Base-by-base conservation (phyloP, 2,797 vertebrate species). In the Spinibarbus caldwelli region DNA sequence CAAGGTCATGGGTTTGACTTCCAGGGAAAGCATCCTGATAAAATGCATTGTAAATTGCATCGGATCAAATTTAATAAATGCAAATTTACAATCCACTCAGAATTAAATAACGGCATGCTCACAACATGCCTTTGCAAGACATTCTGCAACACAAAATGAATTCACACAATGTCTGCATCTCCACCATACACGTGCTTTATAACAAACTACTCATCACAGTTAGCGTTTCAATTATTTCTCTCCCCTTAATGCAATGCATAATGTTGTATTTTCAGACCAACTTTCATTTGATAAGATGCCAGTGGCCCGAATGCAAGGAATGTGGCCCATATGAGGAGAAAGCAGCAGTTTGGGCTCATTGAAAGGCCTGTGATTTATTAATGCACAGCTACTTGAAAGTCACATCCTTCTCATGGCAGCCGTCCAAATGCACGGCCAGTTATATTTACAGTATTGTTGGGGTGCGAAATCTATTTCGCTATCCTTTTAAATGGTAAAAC, bases 281-380 rank as follows among this genome's bases (percentile, higher is more conserved):
- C 94, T 92, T 94, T 92, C 94, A 93, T 95, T 94, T 94, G 93
- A 93, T 93, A 94, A 92, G 94, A 94, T 83, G 92, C 89, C 89
- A 87, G 87, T 83, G 62, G 87, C 90, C 90, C 88, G 59, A 67
- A 36, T 5, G 71, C 47, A n/a, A 15, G 72, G 29, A 68, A 52
- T 4, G 64, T 36, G 2, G 38, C 31, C 47, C 71, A 23, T 21
- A 23, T 19, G 34, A 90, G 82, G 85, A 89, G 86, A 87, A 82
- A 91, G 85, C 86, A n/a, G 59, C 21, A n/a, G 26, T 82, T 86
- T 54, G 49, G 38, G 47, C 29, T 87, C 86, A 90, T 91, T 90
- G 89, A 93, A 92, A 91, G 89, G 62, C 78, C 57, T 49, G 78
- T 94, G 90, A 94, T 94, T 94, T 94, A 93, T 94, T 93, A 93